Evolutionary conservation across 2,888 invertebrate species (phyloP).

Genomic region (Azorinus chamasolen): DNA sequence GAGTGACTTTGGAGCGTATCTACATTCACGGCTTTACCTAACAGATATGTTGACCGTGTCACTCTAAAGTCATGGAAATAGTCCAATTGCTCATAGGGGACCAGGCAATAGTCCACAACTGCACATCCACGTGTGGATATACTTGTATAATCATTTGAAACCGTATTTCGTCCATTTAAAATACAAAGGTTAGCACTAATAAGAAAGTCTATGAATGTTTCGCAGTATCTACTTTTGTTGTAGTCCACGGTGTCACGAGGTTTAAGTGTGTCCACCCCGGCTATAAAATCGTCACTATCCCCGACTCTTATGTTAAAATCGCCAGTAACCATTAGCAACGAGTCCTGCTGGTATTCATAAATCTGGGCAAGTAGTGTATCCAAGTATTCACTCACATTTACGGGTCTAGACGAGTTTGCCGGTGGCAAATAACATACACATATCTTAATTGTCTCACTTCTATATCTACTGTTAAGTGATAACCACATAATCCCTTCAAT

Average conservation of each 20-base stretch:
- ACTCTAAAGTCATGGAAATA: constrained; percentile 12
- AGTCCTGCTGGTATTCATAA: constrained; percentile 1
- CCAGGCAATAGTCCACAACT: constrained; percentile 20
- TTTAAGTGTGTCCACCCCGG: constrained; percentile 3
- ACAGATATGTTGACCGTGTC: neutral
- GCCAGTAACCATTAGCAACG: constrained; percentile 4
- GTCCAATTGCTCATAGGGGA: neutral
- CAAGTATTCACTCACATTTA: neutral
- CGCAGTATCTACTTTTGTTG: constrained; percentile 12
- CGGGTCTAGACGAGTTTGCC: neutral
- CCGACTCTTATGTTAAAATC: constrained; percentile 24
- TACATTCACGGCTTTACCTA: neutral
- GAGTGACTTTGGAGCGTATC: neutral
- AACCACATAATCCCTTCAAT: too few relatives aligned
- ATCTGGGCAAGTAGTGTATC: constrained; percentile 1
- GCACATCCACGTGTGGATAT: constrained; percentile 11
- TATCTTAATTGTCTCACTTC: too few relatives aligned
- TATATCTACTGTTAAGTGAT: too few relatives aligned
- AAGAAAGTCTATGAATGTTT: constrained; percentile 12
- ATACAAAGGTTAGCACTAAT: constrained; percentile 11
- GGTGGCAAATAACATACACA: too few relatives aligned
- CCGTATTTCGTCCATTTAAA: constrained; percentile 23
- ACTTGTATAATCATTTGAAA: constrained; percentile 20
- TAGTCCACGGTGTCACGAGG: constrained; percentile 11
- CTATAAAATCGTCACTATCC: constrained; percentile 10